Evolutionary conservation across 1,140 invertebrate genomes (phyloP), one percentile per base, ranked within the genome.

Genomic region (Bombus vancouverensis): DNA sequence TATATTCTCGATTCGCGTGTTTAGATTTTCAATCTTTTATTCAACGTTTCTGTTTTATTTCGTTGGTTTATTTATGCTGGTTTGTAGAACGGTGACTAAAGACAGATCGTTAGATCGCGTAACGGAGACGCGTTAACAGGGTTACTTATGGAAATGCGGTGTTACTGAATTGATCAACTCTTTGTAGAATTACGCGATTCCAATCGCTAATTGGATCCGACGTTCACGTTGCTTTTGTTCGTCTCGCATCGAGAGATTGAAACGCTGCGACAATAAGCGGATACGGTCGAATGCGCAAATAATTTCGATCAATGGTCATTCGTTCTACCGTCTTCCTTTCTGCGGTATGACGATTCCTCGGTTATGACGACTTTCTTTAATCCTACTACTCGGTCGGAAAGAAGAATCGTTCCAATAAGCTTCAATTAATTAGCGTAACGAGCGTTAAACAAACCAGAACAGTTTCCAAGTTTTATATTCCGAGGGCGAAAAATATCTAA

Each of bases 141-240:
- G 32, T 76, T 76, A 28, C 74, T 57, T 76, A 76, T 76, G 47
- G 53, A 76, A 76, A 76, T 44, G 74, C 74, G 22, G 47, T 8
- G 32, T 76, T 18, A 47, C 74, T n/a, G 74, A 76, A 76, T 76
- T 39, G 34, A 76, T 76, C 74, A 47, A 57, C 74, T n/a, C 47
- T 76, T 57, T 34, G 74, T 59, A 15, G 47, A 76, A 42, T 72
- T 71, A 71, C 68, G 10, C 12, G 68, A 71, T 71, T 39, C 37
- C 34, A 32, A 13, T 25, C 47, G 47, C 32, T 76, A 76, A 76
- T 76, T 76, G 47, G 74, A 76, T 76, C 47, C 47, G 15, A 25
- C 42, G 25, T 74, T 25, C 10, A 9, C 12, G 5, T 13, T 15
- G 32, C 53, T 76, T n/a, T 59, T 37, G 74, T 39, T 39, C 53